Percentiles rank a stretch among this genome's conserved stretches.
These are phyloP conservation scores for Rhingia campestris DNA, from an alignment of 2,888 invertebrate genomes.

Conservation along the genomic window DNA sequence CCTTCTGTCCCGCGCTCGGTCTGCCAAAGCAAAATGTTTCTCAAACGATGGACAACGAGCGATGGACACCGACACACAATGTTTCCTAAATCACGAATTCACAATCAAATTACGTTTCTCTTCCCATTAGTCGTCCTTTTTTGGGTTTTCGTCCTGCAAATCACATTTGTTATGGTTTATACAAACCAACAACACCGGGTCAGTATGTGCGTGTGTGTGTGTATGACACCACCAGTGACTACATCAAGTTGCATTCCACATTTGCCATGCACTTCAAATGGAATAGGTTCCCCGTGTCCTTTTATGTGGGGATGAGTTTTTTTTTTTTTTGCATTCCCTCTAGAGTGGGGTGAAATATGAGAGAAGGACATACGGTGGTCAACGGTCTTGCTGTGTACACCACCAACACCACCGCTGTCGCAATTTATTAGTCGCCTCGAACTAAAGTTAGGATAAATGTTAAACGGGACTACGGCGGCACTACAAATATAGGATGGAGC, in stretches of 20 bases:
- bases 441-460: slow-evolving; percentile 65
- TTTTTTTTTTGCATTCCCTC: slow-evolving; percentile 3
- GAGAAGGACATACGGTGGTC: slow-evolving; percentile 63
- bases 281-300: slow-evolving; percentile 19
- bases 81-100: slow-evolving; percentile 75
- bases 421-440: slow-evolving; percentile 73
- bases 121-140: slow-evolving; percentile 66
- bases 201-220: background rate
- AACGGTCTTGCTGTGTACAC: slow-evolving; percentile 49
- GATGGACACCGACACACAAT: slow-evolving; percentile 44
- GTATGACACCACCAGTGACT: slow-evolving; percentile 28
- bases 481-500: background rate
- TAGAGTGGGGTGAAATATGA: slow-evolving; percentile 59
- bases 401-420: slow-evolving; percentile 59
- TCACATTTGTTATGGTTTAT: slow-evolving; percentile 74
- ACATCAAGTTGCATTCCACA: slow-evolving; percentile 61
- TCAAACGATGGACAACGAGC: slow-evolving; percentile 23
- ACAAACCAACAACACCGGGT: slow-evolving; percentile 53
- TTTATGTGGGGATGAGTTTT: slow-evolving; percentile 3
- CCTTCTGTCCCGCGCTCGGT: slow-evolving; percentile 37
- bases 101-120: slow-evolving; percentile 74
- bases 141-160: slow-evolving; percentile 53
- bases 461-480: slow-evolving; percentile 18
- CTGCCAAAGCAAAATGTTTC: no score
- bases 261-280: slow-evolving; percentile 59